These are phyloP conservation scores for Platycercus adscitus DNA, from an alignment of 2,113 vertebrate species.

Conservation along the genomic window DNA sequence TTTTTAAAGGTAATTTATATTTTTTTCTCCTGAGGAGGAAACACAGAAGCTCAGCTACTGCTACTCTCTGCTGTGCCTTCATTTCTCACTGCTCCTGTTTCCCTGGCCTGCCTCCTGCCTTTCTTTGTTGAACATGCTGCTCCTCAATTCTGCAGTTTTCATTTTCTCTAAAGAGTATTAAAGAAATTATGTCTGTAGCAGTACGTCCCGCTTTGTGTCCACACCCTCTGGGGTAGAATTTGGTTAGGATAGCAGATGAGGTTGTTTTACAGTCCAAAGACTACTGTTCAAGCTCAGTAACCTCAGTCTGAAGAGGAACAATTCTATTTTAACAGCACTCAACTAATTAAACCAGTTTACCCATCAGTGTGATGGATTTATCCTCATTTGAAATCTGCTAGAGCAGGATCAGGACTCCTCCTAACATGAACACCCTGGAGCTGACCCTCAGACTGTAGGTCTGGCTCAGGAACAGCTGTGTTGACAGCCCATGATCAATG, in stretches of 20 bases:
- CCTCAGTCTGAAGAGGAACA: not conserved
- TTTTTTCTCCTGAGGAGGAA: not conserved
- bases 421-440: not conserved
- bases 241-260: not conserved
- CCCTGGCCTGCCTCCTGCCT: not conserved
- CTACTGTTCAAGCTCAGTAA: not conserved
- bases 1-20: not conserved
- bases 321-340: not conserved
- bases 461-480: not conserved
- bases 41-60: not conserved
- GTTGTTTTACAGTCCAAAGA: not conserved
- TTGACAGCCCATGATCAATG: not conserved
- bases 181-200: not conserved
- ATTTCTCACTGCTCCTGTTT: not conserved
- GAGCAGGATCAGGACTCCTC: not conserved
- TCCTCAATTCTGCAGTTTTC: not conserved
- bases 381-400: not conserved
- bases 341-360: constrained; percentile 2
- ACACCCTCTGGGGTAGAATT: not conserved
- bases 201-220: not conserved
- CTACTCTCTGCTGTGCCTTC: not conserved
- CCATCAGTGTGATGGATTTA: not conserved
- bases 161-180: not conserved
- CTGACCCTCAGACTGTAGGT: not conserved
- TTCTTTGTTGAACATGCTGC: not conserved